phyloP scores from a whole-genome alignment of 2,888 invertebrate species.

The Netelia inedita region DNA sequence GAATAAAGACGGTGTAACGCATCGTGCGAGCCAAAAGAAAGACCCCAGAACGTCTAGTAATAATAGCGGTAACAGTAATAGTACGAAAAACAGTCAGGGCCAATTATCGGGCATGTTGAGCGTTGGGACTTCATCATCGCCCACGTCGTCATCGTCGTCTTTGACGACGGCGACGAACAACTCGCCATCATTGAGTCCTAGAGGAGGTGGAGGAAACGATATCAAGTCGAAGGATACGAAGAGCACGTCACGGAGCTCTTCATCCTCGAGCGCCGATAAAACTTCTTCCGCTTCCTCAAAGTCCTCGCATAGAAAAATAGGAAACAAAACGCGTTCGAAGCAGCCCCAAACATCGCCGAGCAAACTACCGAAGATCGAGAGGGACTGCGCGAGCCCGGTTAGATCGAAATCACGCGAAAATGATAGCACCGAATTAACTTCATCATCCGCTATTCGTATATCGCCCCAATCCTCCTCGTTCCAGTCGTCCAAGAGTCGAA shows the following conservation, averaged over 20 bases:
- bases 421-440: constrained; percentile 72
- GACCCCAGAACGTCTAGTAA: constrained; percentile 82
- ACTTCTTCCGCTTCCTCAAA: constrained; percentile 82
- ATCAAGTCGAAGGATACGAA: constrained; percentile 78
- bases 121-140: constrained; percentile 71
- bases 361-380: constrained; percentile 80
- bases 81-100: constrained; percentile 66
- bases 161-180: constrained; percentile 71
- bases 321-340: constrained; percentile 81
- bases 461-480: constrained; percentile 85
- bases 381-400: constrained; percentile 78
- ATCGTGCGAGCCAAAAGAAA: constrained; percentile 84
- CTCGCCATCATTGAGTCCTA: constrained; percentile 72
- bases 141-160: constrained; percentile 69
- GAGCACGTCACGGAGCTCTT: constrained; percentile 68
- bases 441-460: constrained; percentile 71
- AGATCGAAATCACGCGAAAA: constrained; percentile 82
- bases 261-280: constrained; percentile 66
- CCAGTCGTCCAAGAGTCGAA: constrained; percentile 85
- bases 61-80: constrained; percentile 79
- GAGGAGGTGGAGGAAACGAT: constrained; percentile 73
- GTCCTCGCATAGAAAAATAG: constrained; percentile 83
- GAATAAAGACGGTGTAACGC: constrained; percentile 83
- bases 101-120: constrained; percentile 66
- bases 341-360: constrained; percentile 77